Evolutionary conservation across 37 sponge, comb jelly and placozoan genomes (phyloP).

Genomic region (Aplysina aerophoba): DNA sequence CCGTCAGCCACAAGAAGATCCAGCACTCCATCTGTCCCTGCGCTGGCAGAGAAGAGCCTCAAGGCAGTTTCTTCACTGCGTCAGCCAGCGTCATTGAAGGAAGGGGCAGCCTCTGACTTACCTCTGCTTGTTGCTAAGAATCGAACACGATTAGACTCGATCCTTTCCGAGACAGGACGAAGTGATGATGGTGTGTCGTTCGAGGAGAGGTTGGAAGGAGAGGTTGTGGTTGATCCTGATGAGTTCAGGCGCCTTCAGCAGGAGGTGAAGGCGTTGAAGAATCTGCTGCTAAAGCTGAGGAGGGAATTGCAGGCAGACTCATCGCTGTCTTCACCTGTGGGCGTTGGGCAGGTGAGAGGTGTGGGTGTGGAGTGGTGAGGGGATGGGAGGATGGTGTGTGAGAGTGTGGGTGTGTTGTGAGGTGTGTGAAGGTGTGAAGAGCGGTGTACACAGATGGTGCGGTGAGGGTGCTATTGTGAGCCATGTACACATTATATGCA

Average conservation of each 20-base stretch:
- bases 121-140: not conserved
- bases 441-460: not conserved
- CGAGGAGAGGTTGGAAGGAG: constrained; percentile 61
- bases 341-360: no score
- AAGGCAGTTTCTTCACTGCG: not conserved
- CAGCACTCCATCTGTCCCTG: not conserved
- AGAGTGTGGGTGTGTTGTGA: no score
- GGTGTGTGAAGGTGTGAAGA: not conserved
- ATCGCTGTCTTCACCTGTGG: no score
- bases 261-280: constrained; percentile 78
- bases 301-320: constrained; percentile 70
- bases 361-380: no score
- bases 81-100: not conserved
- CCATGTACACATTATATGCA: no score
- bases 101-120: not conserved
- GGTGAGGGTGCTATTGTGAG: no score
- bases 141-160: not conserved
- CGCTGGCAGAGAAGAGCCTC: constrained; percentile 21
- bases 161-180: not conserved
- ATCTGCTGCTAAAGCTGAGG: constrained; percentile 70
- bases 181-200: not conserved
- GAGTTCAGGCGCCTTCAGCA: constrained; percentile 65
- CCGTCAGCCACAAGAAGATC: not conserved
- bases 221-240: constrained; percentile 70
- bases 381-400: no score